These are phyloP conservation scores for Ceratitis capitata DNA, from an alignment of 1,140 invertebrate genomes.

Conservation along the genomic window DNA sequence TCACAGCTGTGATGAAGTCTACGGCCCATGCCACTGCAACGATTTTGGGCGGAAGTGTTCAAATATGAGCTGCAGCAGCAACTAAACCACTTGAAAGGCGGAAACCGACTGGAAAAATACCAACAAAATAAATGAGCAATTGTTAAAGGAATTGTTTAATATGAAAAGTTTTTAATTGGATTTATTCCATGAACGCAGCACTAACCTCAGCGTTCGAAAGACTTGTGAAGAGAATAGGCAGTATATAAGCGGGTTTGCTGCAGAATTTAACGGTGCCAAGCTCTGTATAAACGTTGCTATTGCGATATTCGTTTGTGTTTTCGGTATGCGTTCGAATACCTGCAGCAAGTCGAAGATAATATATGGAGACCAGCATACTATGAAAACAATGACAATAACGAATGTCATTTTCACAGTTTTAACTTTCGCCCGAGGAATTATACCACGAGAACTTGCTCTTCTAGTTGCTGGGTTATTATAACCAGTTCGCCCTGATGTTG, in stretches of 20 bases:
- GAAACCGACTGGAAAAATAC: constrained; percentile 57
- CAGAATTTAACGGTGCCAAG: constrained; percentile 90
- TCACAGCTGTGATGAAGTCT: constrained; percentile 63
- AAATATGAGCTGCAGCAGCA: constrained; percentile 64
- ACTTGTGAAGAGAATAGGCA: constrained; percentile 92
- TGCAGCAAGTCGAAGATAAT: constrained; percentile 93
- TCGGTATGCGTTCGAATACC: constrained; percentile 86
- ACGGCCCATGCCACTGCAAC: constrained; percentile 58
- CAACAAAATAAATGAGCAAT: constrained; percentile 2
- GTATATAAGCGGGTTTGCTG: constrained; percentile 95
- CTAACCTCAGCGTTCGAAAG: constrained; percentile 86
- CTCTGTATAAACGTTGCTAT: constrained; percentile 93
- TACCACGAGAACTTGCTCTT: constrained; percentile 81
- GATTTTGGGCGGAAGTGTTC: constrained; percentile 57
- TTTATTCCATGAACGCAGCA: not conserved
- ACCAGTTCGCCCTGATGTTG: constrained; percentile 53
- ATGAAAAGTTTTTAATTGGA: not conserved
- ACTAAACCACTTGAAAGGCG: constrained; percentile 66
- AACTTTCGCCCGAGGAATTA: constrained; percentile 93
- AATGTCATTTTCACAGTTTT: constrained; percentile 98
- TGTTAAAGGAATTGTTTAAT: not conserved
- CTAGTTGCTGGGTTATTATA: constrained; percentile 70
- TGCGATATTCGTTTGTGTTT: constrained; percentile 82
- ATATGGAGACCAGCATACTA: constrained; percentile 95
- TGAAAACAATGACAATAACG: constrained; percentile 94